Evolutionary conservation across 2,113 vertebrate genomes (phyloP).

Genomic region (Trichechus manatus): DNA sequence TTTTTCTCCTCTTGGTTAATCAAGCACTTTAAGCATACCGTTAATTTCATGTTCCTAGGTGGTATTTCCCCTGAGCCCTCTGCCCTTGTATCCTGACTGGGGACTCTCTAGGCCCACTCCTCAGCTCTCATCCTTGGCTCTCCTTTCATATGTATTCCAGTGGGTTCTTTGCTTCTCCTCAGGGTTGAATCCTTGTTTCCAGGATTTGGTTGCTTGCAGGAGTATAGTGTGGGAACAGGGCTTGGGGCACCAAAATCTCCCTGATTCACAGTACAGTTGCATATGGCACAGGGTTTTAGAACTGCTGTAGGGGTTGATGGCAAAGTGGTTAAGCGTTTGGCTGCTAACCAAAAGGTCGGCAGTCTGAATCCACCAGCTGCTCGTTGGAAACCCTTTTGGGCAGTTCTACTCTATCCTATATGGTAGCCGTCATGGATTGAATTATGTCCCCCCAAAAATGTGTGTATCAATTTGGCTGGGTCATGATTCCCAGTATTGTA

Average conservation of each 20-base stretch:
- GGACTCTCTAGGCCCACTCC: neutral
- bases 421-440: too few relatives aligned
- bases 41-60: neutral
- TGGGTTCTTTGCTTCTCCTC: neutral
- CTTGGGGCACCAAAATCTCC: neutral
- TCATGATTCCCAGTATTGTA: too few relatives aligned
- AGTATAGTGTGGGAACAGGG: neutral
- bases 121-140: neutral
- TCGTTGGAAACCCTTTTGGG: too few relatives aligned
- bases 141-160: neutral
- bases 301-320: neutral
- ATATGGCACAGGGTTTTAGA: neutral
- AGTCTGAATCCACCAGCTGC: too few relatives aligned
- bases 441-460: too few relatives aligned
- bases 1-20: neutral
- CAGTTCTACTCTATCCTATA: too few relatives aligned
- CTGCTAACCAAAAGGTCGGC: too few relatives aligned
- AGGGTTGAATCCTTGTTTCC: neutral
- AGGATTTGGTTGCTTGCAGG: neutral
- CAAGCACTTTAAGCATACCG: neutral
- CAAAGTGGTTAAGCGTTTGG: too few relatives aligned
- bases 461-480: too few relatives aligned
- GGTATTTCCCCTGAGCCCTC: neutral
- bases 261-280: neutral
- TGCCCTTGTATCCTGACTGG: neutral